A percentile compares a stretch with the other conserved stretches of the same genome.
Evolutionary conservation across 2,113 vertebrate genomes (phyloP).

Genomic region (Hystrix cristata): DNA sequence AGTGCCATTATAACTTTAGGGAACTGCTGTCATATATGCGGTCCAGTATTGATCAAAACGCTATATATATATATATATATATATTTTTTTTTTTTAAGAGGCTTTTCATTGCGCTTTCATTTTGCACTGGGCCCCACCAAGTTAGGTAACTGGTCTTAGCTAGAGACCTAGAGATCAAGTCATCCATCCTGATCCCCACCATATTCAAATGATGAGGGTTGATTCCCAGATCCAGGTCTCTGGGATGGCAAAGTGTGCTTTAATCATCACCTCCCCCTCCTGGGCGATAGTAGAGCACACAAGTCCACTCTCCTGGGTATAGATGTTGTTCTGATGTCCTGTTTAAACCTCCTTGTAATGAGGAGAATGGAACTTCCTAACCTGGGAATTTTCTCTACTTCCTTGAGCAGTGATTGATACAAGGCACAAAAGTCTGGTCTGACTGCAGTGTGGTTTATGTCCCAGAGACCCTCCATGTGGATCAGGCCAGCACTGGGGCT

Average conservation of each 20-base stretch:
- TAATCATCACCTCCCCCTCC: neutral
- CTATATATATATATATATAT: neutral
- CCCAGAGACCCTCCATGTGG: neutral
- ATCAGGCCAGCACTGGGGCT: neutral
- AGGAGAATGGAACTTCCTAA: neutral
- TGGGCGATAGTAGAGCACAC: neutral
- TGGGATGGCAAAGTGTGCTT: neutral
- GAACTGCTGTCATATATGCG: neutral
- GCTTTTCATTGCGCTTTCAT: neutral
- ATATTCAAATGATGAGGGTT: neutral
- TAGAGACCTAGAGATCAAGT: neutral
- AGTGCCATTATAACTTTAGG: neutral
- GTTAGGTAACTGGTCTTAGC: neutral
- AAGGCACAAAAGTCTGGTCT: neutral
- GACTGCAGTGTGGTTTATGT: neutral
- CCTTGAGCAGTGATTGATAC: neutral
- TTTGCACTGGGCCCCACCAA: constrained; percentile 18
- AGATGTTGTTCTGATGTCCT: neutral
- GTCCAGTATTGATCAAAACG: neutral
- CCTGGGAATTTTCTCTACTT: neutral
- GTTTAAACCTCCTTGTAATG: neutral
- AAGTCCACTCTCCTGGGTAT: neutral
- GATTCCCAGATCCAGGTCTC: constrained; percentile 13
- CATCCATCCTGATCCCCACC: neutral
- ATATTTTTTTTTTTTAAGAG: too few species aligned